Percentiles rank a stretch among this genome's conserved stretches.
Conservation (phyloP, 2,113 vertebrate genomes). For the Ornithorhynchus anatinus region DNA sequence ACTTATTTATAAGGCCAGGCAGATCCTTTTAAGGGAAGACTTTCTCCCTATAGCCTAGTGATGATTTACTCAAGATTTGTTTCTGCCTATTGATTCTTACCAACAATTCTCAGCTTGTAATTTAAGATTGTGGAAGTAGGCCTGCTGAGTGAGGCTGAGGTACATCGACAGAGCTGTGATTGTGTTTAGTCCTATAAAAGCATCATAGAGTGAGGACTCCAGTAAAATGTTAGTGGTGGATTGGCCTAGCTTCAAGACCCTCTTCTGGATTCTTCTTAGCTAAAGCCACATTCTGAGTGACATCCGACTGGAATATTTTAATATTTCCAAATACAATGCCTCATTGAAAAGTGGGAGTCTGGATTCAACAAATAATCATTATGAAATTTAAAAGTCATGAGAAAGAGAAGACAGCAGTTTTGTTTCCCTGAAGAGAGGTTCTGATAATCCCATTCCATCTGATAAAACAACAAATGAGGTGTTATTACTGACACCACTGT, state of each 20-base stretch:
- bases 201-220: not conserved
- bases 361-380: not conserved
- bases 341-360: not conserved
- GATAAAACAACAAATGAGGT: not conserved
- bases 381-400: not conserved
- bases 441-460: not conserved
- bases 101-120: slow-evolving; percentile 12
- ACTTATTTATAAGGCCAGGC: no score
- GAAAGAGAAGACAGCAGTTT: not conserved
- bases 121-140: slow-evolving; percentile 7
- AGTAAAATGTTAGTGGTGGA: not conserved
- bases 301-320: not conserved
- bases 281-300: no score
- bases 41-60: no score
- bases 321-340: not conserved
- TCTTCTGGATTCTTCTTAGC: not conserved
- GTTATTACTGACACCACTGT: not conserved
- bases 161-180: slow-evolving; percentile 4
- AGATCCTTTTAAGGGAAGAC: no score
- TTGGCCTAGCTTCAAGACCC: not conserved
- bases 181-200: not conserved
- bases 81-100: not conserved
- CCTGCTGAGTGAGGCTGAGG: not conserved
- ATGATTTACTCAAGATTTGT: no score
- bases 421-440: not conserved